Base-by-base conservation (phyloP, 2,113 vertebrate species). In the Vicugna pacos region DNA sequence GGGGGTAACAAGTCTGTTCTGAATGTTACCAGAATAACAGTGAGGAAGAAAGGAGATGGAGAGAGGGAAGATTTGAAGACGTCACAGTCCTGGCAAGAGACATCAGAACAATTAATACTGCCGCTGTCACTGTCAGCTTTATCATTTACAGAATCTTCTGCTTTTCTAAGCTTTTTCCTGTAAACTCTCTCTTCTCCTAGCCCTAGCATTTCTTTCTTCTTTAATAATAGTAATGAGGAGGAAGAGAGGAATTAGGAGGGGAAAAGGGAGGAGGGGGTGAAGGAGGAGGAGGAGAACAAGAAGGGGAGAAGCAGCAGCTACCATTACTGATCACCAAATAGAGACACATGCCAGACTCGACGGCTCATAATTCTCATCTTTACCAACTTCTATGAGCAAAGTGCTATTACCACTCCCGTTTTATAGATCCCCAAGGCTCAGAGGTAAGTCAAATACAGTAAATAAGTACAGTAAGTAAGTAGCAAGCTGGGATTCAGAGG, bases 381-480 rank as follows among this genome's bases (percentile, higher is more conserved):
- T 30, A 56, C 4, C 50, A 35, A 9, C 46, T 48, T 26, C 81
- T 91, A 6, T 30, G 32, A 79, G 26, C 17, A 38, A 32, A 22
- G 30, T 70, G 10, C 42, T 48, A 22, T 54, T 80, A 42, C 48
- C 77, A 89, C 56, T 60, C 10, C 20, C 3, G 32, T 48, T 64
- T 93, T 76, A 65, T 13, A 80, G 28, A 32, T 75, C 72, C 15
- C 38, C 35, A 54, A 95, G 50, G 32, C 64, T 95, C 73, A 60
- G 20, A 30, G 8, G 3, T 9, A 60, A 32, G 13, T 42, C 73
- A 65, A 50, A 42, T 42, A 42, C 38, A 42, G 38, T 50, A 79
- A 46, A 15, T 26, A 4, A 38, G 46, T 56, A 46, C 3, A 11
- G 42, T 35, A 70, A 89, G 14, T 52, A 58, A 81, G 54, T 7